phyloP scores from a whole-genome alignment of 2,888 invertebrate genomes.

The Amitus sp. region DNA sequence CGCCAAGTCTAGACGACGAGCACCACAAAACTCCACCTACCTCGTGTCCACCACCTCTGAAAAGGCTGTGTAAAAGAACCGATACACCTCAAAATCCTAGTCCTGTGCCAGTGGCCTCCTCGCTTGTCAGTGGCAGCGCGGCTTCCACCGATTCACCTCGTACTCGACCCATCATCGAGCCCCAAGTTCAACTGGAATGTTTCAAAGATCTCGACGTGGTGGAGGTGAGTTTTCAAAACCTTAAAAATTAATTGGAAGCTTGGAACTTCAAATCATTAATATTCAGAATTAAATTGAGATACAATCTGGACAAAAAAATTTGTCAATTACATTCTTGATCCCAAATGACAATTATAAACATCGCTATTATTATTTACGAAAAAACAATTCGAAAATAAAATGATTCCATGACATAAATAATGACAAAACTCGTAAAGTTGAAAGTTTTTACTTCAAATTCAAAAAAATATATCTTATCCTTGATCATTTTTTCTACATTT shows the following conservation, averaged over 20 bases:
- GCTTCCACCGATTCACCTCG: constrained; percentile 58
- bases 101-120: too few relatives aligned
- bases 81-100: constrained; percentile 65
- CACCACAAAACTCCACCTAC: constrained; percentile 62
- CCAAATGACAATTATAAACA: too few relatives aligned
- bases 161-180: constrained; percentile 63
- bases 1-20: constrained; percentile 63
- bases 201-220: constrained; percentile 64
- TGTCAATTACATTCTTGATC: too few relatives aligned
- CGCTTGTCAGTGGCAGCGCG: too few relatives aligned
- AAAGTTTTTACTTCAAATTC: too few relatives aligned
- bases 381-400: too few relatives aligned
- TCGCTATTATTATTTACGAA: too few relatives aligned
- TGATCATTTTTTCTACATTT: background rate
- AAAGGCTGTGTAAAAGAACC: constrained; percentile 65
- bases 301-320: too few relatives aligned
- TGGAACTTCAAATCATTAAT: too few relatives aligned
- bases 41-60: constrained; percentile 63
- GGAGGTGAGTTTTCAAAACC: constrained; percentile 55
- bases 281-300: too few relatives aligned
- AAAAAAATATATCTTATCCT: background rate
- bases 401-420: background rate
- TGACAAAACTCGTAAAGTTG: background rate
- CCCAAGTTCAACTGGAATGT: constrained; percentile 65
- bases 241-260: too few relatives aligned